These are phyloP conservation scores for Hylaeus anthracinus DNA, from an alignment of 1,140 invertebrate genomes.

Conservation along the genomic window DNA sequence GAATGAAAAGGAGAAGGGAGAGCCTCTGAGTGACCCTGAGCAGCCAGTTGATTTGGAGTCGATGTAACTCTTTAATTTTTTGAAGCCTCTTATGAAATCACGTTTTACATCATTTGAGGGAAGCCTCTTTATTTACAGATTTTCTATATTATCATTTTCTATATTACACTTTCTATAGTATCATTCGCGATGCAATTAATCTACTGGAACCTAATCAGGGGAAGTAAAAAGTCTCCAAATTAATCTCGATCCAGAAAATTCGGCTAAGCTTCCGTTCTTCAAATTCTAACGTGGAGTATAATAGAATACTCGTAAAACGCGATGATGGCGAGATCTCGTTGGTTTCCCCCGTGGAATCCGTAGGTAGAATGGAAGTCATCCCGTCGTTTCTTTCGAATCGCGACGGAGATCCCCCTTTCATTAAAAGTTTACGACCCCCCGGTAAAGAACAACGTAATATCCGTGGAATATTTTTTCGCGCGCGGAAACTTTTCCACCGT, in stretches of 20 bases:
- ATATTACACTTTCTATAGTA: too few species aligned
- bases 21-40: too few species aligned
- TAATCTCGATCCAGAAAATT: not conserved
- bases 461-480: not conserved
- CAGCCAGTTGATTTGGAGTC: too few species aligned
- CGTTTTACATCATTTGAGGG: too few species aligned
- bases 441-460: constrained; percentile 31
- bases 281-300: not conserved
- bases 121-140: too few species aligned
- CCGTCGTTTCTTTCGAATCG: constrained; percentile 16
- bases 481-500: not conserved
- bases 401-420: constrained; percentile 10
- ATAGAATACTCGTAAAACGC: constrained; percentile 3
- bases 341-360: not conserved
- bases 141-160: too few species aligned
- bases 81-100: too few species aligned
- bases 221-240: too few species aligned
- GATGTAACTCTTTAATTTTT: too few species aligned
- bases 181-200: too few species aligned
- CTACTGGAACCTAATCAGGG: too few species aligned
- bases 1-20: too few species aligned
- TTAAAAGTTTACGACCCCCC: constrained; percentile 40
- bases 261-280: not conserved
- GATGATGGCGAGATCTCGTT: constrained; percentile 8
- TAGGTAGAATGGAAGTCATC: not conserved